These are phyloP conservation scores for Cryptotis parvus DNA, from an alignment of 2,113 vertebrate genomes.

Conservation along the genomic window DNA sequence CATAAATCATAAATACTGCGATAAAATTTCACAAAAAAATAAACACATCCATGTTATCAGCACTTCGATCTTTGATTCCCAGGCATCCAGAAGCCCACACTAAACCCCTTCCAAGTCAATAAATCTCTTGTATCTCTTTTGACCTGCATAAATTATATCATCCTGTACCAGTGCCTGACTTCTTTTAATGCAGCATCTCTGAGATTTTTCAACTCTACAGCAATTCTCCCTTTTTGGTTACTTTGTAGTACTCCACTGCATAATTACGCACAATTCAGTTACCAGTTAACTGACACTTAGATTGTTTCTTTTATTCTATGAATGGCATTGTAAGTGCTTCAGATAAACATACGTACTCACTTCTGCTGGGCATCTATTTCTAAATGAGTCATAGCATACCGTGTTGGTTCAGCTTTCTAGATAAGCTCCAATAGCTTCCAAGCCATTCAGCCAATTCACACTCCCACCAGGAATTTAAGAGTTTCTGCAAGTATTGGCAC, in stretches of 20 bases:
- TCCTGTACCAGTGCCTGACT: background rate
- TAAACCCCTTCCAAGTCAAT: background rate
- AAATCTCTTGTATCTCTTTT: background rate
- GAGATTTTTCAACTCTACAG: background rate
- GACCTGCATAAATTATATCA: conserved; percentile 6
- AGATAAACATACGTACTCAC: background rate
- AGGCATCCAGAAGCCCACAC: too few species aligned
- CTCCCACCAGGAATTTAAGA: background rate
- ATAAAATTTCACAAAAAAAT: conserved; percentile 32
- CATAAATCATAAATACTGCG: background rate
- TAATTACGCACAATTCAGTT: background rate
- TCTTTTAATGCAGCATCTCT: background rate
- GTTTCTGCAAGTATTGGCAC: background rate
- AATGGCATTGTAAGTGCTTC: background rate
- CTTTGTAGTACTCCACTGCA: background rate
- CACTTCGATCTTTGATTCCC: background rate
- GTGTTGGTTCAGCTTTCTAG: background rate
- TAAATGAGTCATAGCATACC: background rate
- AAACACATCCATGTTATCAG: background rate
- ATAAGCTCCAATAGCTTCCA: background rate
- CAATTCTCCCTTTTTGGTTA: background rate
- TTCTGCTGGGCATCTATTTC: background rate
- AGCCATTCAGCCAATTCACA: background rate
- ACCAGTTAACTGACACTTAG: background rate
- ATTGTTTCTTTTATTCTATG: background rate